These are phyloP conservation scores for Sphaeramia orbicularis DNA, from an alignment of 2,797 vertebrate species.

Conservation along the genomic window DNA sequence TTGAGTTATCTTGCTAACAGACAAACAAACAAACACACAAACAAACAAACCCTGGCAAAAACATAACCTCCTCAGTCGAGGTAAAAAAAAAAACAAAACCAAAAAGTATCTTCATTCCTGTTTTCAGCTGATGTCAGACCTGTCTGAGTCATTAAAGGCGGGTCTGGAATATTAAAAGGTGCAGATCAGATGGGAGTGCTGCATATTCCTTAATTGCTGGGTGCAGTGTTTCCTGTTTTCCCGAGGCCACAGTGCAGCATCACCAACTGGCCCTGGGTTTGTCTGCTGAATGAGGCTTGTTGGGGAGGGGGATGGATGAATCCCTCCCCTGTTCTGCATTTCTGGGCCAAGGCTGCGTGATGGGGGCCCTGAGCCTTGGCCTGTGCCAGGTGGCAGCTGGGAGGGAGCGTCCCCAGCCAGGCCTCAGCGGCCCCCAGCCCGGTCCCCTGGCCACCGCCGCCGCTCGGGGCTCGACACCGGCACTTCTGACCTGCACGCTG, in stretches of 20 bases:
- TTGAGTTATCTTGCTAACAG: no score
- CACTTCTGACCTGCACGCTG: conserved; percentile 69
- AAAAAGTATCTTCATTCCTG: conserved; percentile 13
- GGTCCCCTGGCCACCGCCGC: conserved; percentile 63
- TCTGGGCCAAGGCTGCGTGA: conserved; percentile 79
- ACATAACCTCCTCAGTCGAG: no score
- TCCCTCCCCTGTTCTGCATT: conserved; percentile 83
- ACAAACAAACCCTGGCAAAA: no score
- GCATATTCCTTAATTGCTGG: conserved; percentile 52
- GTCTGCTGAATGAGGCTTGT: conserved; percentile 82
- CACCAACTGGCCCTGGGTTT: conserved; percentile 73
- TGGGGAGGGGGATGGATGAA: conserved; percentile 81
- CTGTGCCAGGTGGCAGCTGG: conserved; percentile 89
- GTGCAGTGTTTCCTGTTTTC: conserved; percentile 53
- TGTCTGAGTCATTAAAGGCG: conserved; percentile 45
- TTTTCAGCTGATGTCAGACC: conserved; percentile 16
- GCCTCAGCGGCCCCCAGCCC: conserved; percentile 67
- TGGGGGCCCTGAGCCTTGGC: conserved; percentile 72
- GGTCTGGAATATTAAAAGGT: conserved; percentile 42
- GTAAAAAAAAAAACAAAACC: no score
- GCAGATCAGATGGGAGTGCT: conserved; percentile 53
- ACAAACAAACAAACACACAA: no score
- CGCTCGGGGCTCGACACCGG: conserved; percentile 61
- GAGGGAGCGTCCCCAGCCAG: conserved; percentile 76
- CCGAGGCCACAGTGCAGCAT: conserved; percentile 59